These are phyloP conservation scores for Chelon auratus DNA, from an alignment of 2,797 vertebrate species.

Conservation along the genomic window DNA sequence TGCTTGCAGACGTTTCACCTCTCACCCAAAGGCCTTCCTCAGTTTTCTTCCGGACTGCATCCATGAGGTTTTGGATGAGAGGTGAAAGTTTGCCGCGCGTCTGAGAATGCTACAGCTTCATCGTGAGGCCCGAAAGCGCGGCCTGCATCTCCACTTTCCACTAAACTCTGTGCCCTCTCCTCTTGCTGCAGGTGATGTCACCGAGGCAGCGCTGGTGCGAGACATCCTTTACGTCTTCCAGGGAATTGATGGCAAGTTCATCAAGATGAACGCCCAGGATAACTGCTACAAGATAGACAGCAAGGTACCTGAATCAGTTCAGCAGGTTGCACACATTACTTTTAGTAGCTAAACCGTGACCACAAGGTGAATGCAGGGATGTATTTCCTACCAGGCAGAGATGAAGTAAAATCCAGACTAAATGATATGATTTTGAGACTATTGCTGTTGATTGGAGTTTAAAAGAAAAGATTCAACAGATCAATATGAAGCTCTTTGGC, in stretches of 20 bases:
- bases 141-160: background rate
- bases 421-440: constrained; percentile 41
- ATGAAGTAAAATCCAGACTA: background rate
- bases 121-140: background rate
- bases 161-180: constrained; percentile 20
- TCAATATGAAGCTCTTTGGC: constrained; percentile 76
- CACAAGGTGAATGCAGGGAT: background rate
- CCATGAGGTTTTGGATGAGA: no score
- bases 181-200: constrained; percentile 85
- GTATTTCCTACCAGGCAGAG: background rate
- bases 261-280: constrained; percentile 94
- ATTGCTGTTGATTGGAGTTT: constrained; percentile 52
- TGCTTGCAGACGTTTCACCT: no score
- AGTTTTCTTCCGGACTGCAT: no score
- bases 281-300: constrained; percentile 95
- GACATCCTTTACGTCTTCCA: constrained; percentile 99
- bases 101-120: no score
- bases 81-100: no score
- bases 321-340: background rate
- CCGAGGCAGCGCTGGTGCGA: constrained; percentile 91
- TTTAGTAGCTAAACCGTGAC: background rate
- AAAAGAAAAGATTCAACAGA: constrained; percentile 62
- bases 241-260: constrained; percentile 96
- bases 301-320: constrained; percentile 86
- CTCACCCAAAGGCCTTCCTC: no score